Base-by-base conservation (phyloP, 2,113 vertebrate species). In the Dipodomys spectabilis region DNA sequence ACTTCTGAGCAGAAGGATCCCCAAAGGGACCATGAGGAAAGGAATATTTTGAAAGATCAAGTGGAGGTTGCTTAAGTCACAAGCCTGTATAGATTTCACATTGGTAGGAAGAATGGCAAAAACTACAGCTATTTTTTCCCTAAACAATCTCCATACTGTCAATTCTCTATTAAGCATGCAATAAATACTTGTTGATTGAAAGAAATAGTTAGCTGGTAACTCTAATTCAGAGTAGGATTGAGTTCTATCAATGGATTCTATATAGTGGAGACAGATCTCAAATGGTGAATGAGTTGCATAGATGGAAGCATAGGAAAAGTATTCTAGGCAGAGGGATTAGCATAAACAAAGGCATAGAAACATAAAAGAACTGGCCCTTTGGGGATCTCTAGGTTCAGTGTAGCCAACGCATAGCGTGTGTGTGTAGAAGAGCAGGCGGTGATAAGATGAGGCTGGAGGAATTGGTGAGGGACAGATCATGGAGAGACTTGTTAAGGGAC, bases 141-240 rank as follows among this genome's bases (percentile, higher is more conserved):
- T 30, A 45, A 82, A 67, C 64, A 67, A 83, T 28, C 53, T 16
- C 15, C 15, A 13, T 16, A 57, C 53, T 57, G 53, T 57, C 53
- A 57, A 16, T 57, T 57, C 53, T 57, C 53, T 16, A 57, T 13
- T 57, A 57, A 57, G 53, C 53, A 57, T 16, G 15, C 15, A 16
- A 57, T 57, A 57, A 57, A 62, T 86, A 82, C 68, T 90, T 87
- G 69, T 25, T 71, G 28, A 80, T 85, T 79, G 60, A 91, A 82
- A 71, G 16, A 85, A 82, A 81, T 75, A 44, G 78, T 81, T 89
- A 72, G 65, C 32, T 74, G 74, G 60, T 27, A 30, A 89, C 65
- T 72, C 25, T 86, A 87, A 39, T n/a, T 96, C 84, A 73, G 62
- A 44, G 18, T 83, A 92, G 44, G 71, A 73, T 69, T 12, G 25